Conservation (phyloP, 2,113 vertebrate species). For the Sitta europaea region DNA sequence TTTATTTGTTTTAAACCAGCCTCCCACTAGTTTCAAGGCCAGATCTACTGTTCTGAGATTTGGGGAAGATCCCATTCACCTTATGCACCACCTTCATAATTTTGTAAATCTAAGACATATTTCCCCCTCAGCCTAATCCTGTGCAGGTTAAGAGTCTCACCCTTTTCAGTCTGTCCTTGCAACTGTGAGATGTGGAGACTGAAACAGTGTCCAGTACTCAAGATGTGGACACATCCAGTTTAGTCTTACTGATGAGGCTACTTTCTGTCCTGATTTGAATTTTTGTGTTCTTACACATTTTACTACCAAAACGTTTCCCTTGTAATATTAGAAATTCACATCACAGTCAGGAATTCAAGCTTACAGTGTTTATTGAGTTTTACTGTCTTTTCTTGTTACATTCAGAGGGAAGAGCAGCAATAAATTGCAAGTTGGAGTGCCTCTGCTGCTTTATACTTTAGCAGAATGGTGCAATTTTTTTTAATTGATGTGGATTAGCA, state of each 20-base stretch:
- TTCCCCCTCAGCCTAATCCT: not conserved
- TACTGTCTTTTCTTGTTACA: constrained; percentile 30
- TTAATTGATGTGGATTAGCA: not conserved
- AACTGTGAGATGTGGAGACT: not conserved
- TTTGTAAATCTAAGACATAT: not conserved
- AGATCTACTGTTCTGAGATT: not conserved
- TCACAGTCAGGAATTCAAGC: constrained; percentile 8
- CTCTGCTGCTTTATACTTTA: not conserved
- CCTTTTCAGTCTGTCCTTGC: not conserved
- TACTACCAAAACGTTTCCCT: not conserved
- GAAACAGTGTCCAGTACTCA: not conserved
- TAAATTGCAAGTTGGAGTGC: not conserved
- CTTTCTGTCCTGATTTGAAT: not conserved
- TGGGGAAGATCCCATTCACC: not conserved
- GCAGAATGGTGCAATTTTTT: not conserved
- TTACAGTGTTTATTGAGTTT: constrained; percentile 12
- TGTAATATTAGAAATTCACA: constrained; percentile 25
- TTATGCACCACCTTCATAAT: not conserved
- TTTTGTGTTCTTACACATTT: constrained; percentile 2
- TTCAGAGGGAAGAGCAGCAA: constrained; percentile 26
- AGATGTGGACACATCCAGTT: not conserved
- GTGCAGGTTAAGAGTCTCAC: not conserved
- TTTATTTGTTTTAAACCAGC: not conserved
- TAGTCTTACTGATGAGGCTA: not conserved
- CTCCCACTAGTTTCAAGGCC: not conserved